Percentiles rank a stretch among this genome's conserved stretches.
phyloP scores from a whole-genome alignment of 2,888 invertebrate genomes.

The Gisinianus flammeolus region DNA sequence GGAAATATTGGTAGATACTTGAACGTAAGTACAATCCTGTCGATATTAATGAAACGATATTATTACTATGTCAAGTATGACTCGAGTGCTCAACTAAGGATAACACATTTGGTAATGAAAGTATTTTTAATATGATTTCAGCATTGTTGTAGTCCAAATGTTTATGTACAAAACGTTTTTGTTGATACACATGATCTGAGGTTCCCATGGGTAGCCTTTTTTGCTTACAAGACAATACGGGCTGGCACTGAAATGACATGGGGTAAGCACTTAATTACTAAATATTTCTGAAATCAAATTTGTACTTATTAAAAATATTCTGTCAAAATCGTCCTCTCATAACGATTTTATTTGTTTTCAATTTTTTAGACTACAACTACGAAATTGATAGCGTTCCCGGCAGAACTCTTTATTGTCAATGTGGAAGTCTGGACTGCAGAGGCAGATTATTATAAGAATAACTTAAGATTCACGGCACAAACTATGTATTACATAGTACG shows the following conservation, averaged over 20 bases:
- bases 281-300: too few relatives aligned
- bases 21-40: slow-evolving; percentile 64
- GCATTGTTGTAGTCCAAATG: slow-evolving; percentile 91
- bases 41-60: neutral
- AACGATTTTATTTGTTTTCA: too few relatives aligned
- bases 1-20: slow-evolving; percentile 97
- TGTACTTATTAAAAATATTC: too few relatives aligned
- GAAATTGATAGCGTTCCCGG: slow-evolving; percentile 91
- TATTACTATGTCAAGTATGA: too few relatives aligned
- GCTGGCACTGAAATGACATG: slow-evolving; percentile 96
- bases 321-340: too few relatives aligned
- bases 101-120: neutral
- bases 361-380: too few relatives aligned
- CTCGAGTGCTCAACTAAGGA: neutral
- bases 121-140: slow-evolving; percentile 56
- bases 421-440: slow-evolving; percentile 84
- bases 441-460: slow-evolving; percentile 70
- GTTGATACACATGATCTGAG: slow-evolving; percentile 97
- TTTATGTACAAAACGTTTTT: slow-evolving; percentile 98
- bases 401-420: slow-evolving; percentile 89
- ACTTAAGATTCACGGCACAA: too few relatives aligned
- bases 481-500: too few relatives aligned
- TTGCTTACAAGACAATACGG: slow-evolving; percentile 79
- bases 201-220: slow-evolving; percentile 93
- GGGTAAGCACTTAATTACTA: too few relatives aligned